A percentile compares a stretch with the other conserved stretches of the same genome.
These are phyloP conservation scores for Hozukius guyotensis DNA, from an alignment of 2,797 vertebrate species.

Conservation along the genomic window DNA sequence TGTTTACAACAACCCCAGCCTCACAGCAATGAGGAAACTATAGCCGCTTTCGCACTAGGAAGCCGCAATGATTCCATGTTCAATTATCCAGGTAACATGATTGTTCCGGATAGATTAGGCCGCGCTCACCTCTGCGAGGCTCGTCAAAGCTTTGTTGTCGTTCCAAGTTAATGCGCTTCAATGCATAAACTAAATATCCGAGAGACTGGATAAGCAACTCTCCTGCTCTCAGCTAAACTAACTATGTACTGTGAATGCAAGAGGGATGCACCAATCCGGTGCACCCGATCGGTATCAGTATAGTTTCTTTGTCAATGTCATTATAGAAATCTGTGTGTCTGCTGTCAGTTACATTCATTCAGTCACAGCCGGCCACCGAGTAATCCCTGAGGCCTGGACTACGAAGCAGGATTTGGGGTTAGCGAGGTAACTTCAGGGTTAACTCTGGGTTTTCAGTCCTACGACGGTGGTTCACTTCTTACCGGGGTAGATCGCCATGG, in stretches of 20 bases:
- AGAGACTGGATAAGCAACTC: neutral
- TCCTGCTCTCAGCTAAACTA: neutral
- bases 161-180: neutral
- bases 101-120: slow-evolving; percentile 35
- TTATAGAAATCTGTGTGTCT: neutral
- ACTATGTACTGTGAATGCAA: neutral
- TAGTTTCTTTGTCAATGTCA: neutral
- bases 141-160: slow-evolving; percentile 15
- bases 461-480: too few relatives aligned
- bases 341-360: neutral
- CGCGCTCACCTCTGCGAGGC: neutral
- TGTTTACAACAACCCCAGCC: slow-evolving; percentile 47
- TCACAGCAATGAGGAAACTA: slow-evolving; percentile 36
- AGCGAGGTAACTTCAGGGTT: too few relatives aligned
- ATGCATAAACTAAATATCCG: neutral
- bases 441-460: too few relatives aligned
- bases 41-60: too few relatives aligned
- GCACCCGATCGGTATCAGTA: neutral
- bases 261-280: neutral
- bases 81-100: slow-evolving; percentile 40
- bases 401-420: too few relatives aligned
- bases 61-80: neutral
- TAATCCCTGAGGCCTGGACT: neutral
- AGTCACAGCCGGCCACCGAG: neutral
- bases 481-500: too few relatives aligned